Conservation (phyloP, 2,888 invertebrate genomes). For the Epistrophe eligans region DNA sequence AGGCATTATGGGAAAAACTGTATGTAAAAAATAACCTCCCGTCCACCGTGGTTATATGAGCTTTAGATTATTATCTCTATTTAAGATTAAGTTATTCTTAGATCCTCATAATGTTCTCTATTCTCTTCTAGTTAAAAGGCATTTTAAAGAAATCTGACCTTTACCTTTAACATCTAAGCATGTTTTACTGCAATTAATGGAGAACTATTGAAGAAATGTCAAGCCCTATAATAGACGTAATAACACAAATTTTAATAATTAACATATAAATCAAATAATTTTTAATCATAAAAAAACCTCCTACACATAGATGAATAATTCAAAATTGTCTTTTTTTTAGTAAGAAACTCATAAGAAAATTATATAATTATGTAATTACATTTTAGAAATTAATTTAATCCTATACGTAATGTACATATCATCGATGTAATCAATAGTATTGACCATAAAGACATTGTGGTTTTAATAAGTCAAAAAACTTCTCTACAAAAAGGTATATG, state of each 20-base stretch:
- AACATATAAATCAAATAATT: neutral
- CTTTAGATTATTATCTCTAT: no score
- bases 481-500: neutral
- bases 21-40: no score
- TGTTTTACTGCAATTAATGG: neutral
- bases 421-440: neutral
- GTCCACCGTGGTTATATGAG: no score
- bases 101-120: no score
- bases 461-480: neutral
- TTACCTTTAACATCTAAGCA: neutral
- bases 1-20: no score
- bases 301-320: neutral
- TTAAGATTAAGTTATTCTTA: no score
- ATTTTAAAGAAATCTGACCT: no score
- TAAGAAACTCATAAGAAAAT: neutral
- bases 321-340: neutral
- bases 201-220: neutral
- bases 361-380: neutral
- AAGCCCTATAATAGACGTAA: neutral
- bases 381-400: neutral
- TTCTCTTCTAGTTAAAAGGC: no score
- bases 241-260: neutral
- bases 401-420: neutral
- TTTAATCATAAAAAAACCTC: neutral
- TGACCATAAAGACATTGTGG: neutral